Evolutionary conservation across 2,888 invertebrate species (phyloP).

Genomic region (Liposcelis brunnea): DNA sequence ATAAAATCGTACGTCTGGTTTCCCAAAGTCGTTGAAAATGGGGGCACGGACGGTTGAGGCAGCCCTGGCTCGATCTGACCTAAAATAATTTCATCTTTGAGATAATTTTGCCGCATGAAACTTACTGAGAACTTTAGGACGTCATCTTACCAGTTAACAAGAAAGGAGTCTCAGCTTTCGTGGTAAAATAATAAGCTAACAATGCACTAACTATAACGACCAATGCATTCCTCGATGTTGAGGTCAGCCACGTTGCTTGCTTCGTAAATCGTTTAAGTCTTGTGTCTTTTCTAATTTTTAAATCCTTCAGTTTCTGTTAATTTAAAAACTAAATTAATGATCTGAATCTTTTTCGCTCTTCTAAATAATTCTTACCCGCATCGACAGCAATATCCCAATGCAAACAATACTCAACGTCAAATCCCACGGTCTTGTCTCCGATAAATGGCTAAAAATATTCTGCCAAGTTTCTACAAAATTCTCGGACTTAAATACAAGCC

Average conservation of each 20-base stretch:
- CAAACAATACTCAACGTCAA: slow-evolving; percentile 42
- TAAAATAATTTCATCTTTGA: slow-evolving; percentile 20
- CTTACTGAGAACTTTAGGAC: slow-evolving; percentile 7
- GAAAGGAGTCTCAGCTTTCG: slow-evolving; percentile 32
- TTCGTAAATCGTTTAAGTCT: slow-evolving; percentile 23
- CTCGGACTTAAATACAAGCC: slow-evolving; percentile 40
- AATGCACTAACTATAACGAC: slow-evolving; percentile 43
- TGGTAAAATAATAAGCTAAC: slow-evolving; percentile 36
- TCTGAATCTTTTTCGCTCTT: too few species aligned
- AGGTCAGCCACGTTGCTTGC: slow-evolving; percentile 40
- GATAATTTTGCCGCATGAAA: slow-evolving; percentile 2
- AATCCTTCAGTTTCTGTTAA: slow-evolving; percentile 40
- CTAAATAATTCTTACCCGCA: slow-evolving; percentile 36
- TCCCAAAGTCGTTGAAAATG: slow-evolving; percentile 30
- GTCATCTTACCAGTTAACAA: slow-evolving; percentile 37
- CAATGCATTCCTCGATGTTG: slow-evolving; percentile 51
- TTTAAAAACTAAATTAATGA: too few species aligned
- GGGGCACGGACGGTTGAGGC: slow-evolving; percentile 35
- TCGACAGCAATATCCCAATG: slow-evolving; percentile 37
- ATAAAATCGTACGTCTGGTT: slow-evolving; percentile 33
- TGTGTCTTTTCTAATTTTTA: slow-evolving; percentile 27
- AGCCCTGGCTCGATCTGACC: slow-evolving; percentile 43
- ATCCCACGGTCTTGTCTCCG: slow-evolving; percentile 37
- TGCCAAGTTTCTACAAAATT: slow-evolving; percentile 42
- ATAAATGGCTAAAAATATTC: slow-evolving; percentile 35